These are phyloP conservation scores for Cynoglossus semilaevis DNA, from an alignment of 2,113 vertebrate genomes.

Conservation along the genomic window DNA sequence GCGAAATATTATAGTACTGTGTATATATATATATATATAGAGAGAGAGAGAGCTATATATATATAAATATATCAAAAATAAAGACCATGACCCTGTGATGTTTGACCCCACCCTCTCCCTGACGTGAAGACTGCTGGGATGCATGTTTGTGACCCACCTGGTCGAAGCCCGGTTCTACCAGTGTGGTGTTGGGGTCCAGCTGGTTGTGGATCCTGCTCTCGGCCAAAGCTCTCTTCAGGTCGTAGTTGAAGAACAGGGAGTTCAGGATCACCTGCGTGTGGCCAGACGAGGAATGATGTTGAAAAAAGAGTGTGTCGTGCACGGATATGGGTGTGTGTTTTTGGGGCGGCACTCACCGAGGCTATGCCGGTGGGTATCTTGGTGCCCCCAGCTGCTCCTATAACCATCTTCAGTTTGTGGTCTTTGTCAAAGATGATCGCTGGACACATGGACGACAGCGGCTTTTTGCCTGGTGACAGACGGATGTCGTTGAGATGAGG, in stretches of 20 bases:
- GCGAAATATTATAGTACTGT: too few relatives aligned
- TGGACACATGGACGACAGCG: constrained; percentile 91
- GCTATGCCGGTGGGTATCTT: constrained; percentile 92
- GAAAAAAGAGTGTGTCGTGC: not conserved
- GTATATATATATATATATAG: too few relatives aligned
- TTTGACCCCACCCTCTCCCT: too few relatives aligned
- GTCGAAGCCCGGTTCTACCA: constrained; percentile 79
- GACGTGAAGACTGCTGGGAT: too few relatives aligned
- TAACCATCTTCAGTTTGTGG: constrained; percentile 87
- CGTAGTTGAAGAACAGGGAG: constrained; percentile 88
- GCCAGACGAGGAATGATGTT: constrained; percentile 1
- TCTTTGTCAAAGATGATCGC: constrained; percentile 84
- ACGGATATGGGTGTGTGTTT: not conserved
- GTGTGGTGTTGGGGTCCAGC: constrained; percentile 82
- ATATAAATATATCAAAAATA: too few relatives aligned
- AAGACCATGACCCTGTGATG: too few relatives aligned
- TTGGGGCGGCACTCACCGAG: constrained; percentile 73
- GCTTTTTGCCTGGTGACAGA: constrained; percentile 85
- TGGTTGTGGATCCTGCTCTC: constrained; percentile 90
- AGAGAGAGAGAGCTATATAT: too few relatives aligned
- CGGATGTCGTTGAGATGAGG: not conserved
- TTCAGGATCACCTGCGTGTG: constrained; percentile 85
- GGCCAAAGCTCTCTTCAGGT: constrained; percentile 83
- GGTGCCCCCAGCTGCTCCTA: constrained; percentile 90
- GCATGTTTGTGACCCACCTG: constrained; percentile 56